Percentiles rank a stretch among this genome's conserved stretches.
phyloP scores from a whole-genome alignment of 2,888 invertebrate genomes.

The Megaustenia siamemsis region DNA sequence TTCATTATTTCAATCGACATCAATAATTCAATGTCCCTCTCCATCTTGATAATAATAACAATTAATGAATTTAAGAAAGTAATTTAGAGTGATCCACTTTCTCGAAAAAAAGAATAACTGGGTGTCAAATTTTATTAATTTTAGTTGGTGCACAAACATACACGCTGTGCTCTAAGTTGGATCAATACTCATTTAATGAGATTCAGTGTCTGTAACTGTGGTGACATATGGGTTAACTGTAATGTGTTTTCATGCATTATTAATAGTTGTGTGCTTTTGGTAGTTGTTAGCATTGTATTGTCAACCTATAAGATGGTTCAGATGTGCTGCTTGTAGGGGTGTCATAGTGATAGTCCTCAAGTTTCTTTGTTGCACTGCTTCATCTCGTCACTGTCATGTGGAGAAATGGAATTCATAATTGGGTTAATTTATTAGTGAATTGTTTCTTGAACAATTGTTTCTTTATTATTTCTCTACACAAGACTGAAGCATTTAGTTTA shows the following conservation, averaged over 20 bases:
- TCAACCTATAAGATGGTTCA: background rate
- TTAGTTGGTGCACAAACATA: too few relatives aligned
- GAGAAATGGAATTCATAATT: conserved; percentile 16
- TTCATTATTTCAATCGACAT: background rate
- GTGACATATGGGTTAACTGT: conserved; percentile 27
- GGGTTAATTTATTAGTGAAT: background rate
- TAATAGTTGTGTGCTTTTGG: background rate
- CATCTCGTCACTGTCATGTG: background rate
- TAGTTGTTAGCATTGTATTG: background rate
- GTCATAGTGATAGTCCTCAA: background rate
- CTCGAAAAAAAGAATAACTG: too few relatives aligned
- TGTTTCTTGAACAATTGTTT: background rate
- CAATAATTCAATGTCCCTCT: background rate
- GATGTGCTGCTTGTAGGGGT: background rate
- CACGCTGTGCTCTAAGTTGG: background rate
- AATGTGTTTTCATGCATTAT: conserved; percentile 19
- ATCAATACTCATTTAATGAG: conserved; percentile 23
- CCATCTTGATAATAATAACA: background rate
- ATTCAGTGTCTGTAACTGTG: background rate
- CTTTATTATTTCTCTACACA: background rate
- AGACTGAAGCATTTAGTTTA: too few relatives aligned
- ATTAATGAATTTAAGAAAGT: background rate
- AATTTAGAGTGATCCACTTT: too few relatives aligned
- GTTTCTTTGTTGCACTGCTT: background rate
- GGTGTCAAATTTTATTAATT: background rate